Base-by-base conservation (phyloP, 2,113 vertebrate genomes). In the Odontophorus gujanensis region DNA sequence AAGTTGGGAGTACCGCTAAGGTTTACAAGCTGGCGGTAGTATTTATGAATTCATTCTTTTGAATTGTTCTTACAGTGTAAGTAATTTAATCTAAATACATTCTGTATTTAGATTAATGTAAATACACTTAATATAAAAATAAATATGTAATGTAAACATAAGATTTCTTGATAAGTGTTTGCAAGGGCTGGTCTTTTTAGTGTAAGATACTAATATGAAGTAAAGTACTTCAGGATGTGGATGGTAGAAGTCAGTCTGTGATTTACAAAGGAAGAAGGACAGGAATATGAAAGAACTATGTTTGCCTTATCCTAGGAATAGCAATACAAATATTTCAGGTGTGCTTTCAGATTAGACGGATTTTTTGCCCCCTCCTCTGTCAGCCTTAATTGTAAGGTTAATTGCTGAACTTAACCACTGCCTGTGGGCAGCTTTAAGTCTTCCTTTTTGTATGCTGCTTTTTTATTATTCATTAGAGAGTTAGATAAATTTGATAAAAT, bases 381-480 rank as follows among this genome's bases (percentile, higher is more conserved):
- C 57, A 68, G 25, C 47, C 47, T 76, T 97, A 96, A 59, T 92
- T 87, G 65, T 62, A 84, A 96, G 42, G 58, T 83, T 96, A 95
- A 92, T 93, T 97, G 82, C n/a, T 10, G 36, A 91, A 95, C 26
- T 53, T 53, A 16, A 38, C 85, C 24, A 12, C 42, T 80, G 87
- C 73, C 81, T 69, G 11, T 89, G 81, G 83, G 82, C 76, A 80
- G 63, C 73, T 95, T 88, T 90, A 85, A 48, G 61, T 93, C 91
- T 96, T 53, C 89, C 43, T 11, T 74, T 95, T 81, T 78, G 13
- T 89, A 0, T 74, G 11, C 80, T 75, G 72, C 13, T 17, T 63
- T 74, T 63, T 71, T 57, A 3, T n/a, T 57, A 57, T 79, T 81
- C 30, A 5, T n/a, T 34, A 76, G 30, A 74, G 25, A 50, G 18